These are phyloP conservation scores for Cotesia chilonis DNA, from an alignment of 1,140 invertebrate species.

Conservation along the genomic window DNA sequence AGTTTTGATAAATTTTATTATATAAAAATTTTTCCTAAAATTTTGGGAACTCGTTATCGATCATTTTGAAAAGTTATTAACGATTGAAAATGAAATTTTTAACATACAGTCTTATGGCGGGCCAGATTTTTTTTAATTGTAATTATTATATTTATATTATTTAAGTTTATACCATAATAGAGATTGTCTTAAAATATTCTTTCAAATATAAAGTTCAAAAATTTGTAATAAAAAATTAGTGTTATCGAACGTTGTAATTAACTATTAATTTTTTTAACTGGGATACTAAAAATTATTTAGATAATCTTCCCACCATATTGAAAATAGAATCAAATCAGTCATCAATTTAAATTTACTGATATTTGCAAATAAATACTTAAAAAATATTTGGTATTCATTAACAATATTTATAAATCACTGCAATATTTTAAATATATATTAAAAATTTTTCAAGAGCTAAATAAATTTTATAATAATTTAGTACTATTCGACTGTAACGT, in stretches of 20 bases:
- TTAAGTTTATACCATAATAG: background rate
- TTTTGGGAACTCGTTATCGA: too few relatives aligned
- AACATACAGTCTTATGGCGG: background rate
- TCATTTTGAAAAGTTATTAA: background rate
- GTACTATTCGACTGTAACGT: constrained; percentile 6
- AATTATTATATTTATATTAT: background rate
- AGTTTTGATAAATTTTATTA: too few relatives aligned
- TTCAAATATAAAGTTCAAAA: background rate
- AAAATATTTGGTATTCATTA: background rate
- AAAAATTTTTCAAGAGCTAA: background rate
- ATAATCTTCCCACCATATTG: too few relatives aligned
- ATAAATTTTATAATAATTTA: constrained; percentile 4
- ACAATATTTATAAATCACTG: background rate
- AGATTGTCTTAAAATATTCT: constrained; percentile 8
- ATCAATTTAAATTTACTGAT: constrained; percentile 5
- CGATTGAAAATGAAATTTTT: background rate
- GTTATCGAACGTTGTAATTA: constrained; percentile 5
- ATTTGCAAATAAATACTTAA: constrained; percentile 4
- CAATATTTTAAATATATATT: too few relatives aligned
- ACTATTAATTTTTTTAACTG: background rate
- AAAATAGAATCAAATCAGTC: background rate
- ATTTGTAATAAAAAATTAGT: background rate
- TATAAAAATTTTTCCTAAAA: too few relatives aligned
- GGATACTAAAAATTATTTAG: background rate
- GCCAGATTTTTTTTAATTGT: background rate